Base-by-base conservation (phyloP, 2,113 vertebrate species). In the Paedocypris sp. region DNA sequence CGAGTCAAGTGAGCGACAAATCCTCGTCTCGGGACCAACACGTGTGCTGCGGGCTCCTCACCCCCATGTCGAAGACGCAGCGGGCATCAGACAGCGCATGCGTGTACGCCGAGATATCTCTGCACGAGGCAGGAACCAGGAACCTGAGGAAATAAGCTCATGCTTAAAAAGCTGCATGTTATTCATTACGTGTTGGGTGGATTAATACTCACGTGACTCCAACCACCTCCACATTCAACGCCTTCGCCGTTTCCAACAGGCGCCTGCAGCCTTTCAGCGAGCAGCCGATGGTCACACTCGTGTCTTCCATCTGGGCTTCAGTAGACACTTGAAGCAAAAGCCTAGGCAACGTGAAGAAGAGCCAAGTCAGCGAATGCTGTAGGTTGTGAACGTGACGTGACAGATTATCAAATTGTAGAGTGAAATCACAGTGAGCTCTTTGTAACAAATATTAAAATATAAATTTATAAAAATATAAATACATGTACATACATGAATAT, bases 11-110 rank as follows among this genome's bases (percentile, higher is more conserved):
- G n/a, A n/a, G n/a, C n/a, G 35, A 15, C 35, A 33, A 11, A 13
- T 13, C 2, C n/a, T 38, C n/a, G 35, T 38, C n/a, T 36, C 5
- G 5, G 5, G 13, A 36, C 5, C 11, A 36, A 11, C 2, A 11
- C 5, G 35, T 13, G 5, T 5, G 28, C 47, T 35, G 5, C 12
- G 2, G 3, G 16, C 12, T 6, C 87, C 92, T 89, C 77, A 99
- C 95, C 85, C 90, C 95, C 94, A 99, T 99, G 77, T 99, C 95
- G 83, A 95, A 99, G 60, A 95, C 91, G 82, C 92, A 97, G 60
- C 94, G 91, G 43, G 94, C 93, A 74, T 99, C 94, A 54, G 94
- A 90, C 19, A 99, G 72, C 16, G 93, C 94, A 70, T 93, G 88
- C 59, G 85, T 81, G 66, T 97, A 99, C 0, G 78, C 88, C 69